Conservation (phyloP, 2,888 invertebrate genomes). For the Polymixis flavicincta region DNA sequence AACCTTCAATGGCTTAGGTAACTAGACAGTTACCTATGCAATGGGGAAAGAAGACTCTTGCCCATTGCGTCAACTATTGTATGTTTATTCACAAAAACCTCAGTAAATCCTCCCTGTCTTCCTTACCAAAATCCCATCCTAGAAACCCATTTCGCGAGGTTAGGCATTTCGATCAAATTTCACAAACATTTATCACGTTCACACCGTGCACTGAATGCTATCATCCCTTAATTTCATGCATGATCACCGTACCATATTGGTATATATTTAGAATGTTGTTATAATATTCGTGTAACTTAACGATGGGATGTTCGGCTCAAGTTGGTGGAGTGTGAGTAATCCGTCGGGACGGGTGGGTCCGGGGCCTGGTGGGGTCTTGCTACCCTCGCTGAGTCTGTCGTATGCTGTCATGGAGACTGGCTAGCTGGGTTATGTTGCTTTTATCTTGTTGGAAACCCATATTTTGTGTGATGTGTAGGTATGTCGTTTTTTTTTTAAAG, state of each 20-base stretch:
- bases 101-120: not conserved
- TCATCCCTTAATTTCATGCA: constrained; percentile 81
- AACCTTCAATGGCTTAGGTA: not conserved
- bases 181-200: constrained; percentile 61
- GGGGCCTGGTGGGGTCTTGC: constrained; percentile 43
- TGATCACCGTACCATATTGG: constrained; percentile 80
- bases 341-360: constrained; percentile 78
- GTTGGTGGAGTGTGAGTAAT: constrained; percentile 82
- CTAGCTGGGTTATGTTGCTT: constrained; percentile 39
- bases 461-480: constrained; percentile 1
- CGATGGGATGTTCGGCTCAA: constrained; percentile 71
- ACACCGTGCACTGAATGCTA: constrained; percentile 64
- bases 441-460: constrained; percentile 17
- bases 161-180: constrained; percentile 53
- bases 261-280: constrained; percentile 84
- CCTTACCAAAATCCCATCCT: constrained; percentile 19
- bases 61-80: not conserved
- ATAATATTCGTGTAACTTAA: constrained; percentile 76
- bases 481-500: not conserved
- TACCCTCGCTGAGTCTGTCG: constrained; percentile 66
- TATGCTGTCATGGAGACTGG: constrained; percentile 72
- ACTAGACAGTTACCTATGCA: too few relatives aligned
- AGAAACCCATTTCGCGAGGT: constrained; percentile 51
- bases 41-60: too few relatives aligned
- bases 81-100: not conserved